Evolutionary conservation across 2,888 invertebrate genomes (phyloP).

Genomic region (Heliconius charithonia): DNA sequence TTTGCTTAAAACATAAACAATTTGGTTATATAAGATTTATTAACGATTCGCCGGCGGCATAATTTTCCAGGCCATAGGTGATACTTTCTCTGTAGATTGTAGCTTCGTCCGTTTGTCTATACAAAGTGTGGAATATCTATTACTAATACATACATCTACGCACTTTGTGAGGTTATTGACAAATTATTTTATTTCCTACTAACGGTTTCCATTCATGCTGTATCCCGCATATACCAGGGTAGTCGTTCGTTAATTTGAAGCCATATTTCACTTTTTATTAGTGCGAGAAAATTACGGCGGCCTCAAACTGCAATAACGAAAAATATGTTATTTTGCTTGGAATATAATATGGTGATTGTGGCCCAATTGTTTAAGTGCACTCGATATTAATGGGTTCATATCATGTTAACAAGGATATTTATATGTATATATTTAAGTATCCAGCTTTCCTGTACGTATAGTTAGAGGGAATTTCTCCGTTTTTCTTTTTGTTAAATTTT

Average conservation of each 20-base stretch:
- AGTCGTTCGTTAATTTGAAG: no score
- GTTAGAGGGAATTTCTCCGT: not conserved
- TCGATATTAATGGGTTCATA: not conserved
- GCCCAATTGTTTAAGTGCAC: not conserved
- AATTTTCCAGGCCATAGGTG: slow-evolving; percentile 50
- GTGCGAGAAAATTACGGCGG: no score
- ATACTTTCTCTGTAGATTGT: slow-evolving; percentile 45
- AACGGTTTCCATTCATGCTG: not conserved
- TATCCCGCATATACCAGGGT: no score
- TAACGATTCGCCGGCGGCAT: slow-evolving; percentile 37
- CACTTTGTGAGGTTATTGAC: not conserved
- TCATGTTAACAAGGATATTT: not conserved
- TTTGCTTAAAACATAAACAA: slow-evolving; percentile 38
- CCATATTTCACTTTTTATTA: no score
- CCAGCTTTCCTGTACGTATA: not conserved
- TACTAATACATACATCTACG: not conserved
- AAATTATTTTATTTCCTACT: not conserved
- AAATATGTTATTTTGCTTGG: not conserved
- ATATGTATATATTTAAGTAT: not conserved
- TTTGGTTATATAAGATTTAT: slow-evolving; percentile 36
- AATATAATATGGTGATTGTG: not conserved
- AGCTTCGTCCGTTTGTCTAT: slow-evolving; percentile 13
- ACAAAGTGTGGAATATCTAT: not conserved
- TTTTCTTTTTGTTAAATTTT: not conserved
- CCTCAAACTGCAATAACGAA: no score